Conservation (phyloP, 1,140 invertebrate species). For the Berghia stephanieae region DNA sequence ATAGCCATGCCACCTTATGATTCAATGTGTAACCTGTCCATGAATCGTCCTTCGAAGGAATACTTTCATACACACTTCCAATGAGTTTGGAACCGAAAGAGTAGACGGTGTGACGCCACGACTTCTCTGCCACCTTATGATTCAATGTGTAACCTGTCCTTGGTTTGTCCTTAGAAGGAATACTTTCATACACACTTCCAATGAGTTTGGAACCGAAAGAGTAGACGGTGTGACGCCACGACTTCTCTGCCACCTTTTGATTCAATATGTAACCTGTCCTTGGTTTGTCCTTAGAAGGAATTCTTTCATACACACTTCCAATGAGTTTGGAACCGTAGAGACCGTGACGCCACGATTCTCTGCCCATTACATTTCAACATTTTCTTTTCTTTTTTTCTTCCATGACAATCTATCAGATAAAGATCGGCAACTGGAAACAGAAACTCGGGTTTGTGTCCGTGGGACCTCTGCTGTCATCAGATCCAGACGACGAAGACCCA, state of each 20-base stretch:
- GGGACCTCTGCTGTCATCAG: background rate
- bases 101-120: too few relatives aligned
- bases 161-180: too few relatives aligned
- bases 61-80: too few relatives aligned
- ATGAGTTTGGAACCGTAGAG: background rate
- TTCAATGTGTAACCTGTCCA: too few relatives aligned
- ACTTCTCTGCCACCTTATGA: too few relatives aligned
- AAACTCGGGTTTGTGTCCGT: background rate
- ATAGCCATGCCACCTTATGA: too few relatives aligned
- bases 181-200: too few relatives aligned
- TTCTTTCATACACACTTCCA: background rate
- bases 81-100: too few relatives aligned
- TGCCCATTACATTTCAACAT: background rate
- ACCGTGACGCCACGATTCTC: background rate
- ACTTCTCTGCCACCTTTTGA: background rate
- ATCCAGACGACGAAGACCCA: background rate
- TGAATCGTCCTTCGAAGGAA: too few relatives aligned
- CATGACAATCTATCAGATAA: slow-evolving; percentile 2
- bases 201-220: too few relatives aligned
- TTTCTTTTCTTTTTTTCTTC: too few relatives aligned
- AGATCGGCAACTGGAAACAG: slow-evolving; percentile 2
- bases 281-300: background rate
- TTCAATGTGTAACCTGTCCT: too few relatives aligned
- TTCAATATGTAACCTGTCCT: background rate
- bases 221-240: background rate